These are phyloP conservation scores for Anagrus nilaparvatae DNA, from an alignment of 1,140 invertebrate genomes.

Conservation along the genomic window DNA sequence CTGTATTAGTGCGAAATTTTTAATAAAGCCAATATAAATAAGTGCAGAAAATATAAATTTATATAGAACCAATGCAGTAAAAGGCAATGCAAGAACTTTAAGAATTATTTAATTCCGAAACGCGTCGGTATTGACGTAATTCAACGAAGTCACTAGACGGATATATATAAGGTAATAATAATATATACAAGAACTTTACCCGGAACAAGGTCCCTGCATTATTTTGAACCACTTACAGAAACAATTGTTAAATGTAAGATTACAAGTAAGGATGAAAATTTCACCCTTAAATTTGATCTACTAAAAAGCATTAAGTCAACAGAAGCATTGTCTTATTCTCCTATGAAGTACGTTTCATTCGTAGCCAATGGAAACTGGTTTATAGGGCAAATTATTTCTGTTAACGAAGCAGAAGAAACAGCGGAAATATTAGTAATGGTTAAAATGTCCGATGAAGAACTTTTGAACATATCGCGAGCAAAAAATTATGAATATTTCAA, in stretches of 20 bases:
- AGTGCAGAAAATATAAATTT: neutral
- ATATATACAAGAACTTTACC: too few relatives aligned
- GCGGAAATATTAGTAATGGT: neutral
- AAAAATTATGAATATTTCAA: too few relatives aligned
- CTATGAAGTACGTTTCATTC: neutral
- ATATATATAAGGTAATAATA: too few relatives aligned
- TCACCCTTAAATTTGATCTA: neutral
- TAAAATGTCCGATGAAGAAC: too few relatives aligned
- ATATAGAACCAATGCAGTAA: neutral
- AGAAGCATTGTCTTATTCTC: neutral
- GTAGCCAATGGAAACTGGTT: too few relatives aligned
- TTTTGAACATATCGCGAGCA: too few relatives aligned
- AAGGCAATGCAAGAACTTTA: neutral
- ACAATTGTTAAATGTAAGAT: too few relatives aligned
- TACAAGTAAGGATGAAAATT: neutral
- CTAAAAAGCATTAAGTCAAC: neutral
- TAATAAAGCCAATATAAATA: neutral
- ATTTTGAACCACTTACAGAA: neutral
- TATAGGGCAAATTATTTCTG: neutral
- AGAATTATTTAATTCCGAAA: too few relatives aligned
- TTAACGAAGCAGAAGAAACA: neutral
- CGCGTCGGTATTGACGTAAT: too few relatives aligned
- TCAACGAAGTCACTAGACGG: too few relatives aligned
- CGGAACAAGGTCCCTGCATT: neutral
- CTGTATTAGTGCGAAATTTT: constrained; percentile 3